Evolutionary conservation across 2,797 vertebrate genomes (phyloP).

Genomic region (Philypnodon macrostomus): DNA sequence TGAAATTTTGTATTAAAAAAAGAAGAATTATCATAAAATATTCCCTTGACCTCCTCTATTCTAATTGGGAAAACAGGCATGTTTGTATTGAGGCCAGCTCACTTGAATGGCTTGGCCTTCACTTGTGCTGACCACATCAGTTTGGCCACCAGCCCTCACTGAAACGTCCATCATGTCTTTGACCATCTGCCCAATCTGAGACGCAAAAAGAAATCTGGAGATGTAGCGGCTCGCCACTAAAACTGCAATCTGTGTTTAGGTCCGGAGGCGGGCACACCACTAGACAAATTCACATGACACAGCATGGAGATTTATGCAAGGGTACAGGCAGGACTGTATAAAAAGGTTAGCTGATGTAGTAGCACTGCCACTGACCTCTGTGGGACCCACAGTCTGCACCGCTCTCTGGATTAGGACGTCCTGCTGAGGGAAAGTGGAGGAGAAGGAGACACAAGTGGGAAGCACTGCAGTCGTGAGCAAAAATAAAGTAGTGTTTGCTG

Average conservation of each 20-base stretch:
- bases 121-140: constrained; percentile 53
- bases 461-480: constrained; percentile 14
- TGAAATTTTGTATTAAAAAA: too few relatives aligned
- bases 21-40: too few relatives aligned
- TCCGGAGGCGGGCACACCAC: constrained; percentile 57
- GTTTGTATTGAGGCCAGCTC: constrained; percentile 28
- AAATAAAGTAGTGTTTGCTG: constrained; percentile 25
- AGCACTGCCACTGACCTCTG: constrained; percentile 59
- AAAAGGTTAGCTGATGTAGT: constrained; percentile 50
- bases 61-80: constrained; percentile 30
- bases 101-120: constrained; percentile 52
- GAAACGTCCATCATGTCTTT: constrained; percentile 39
- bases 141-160: constrained; percentile 46
- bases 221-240: constrained; percentile 66
- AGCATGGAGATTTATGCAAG: constrained; percentile 71
- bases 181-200: constrained; percentile 49
- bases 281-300: constrained; percentile 72
- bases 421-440: constrained; percentile 49
- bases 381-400: constrained; percentile 36
- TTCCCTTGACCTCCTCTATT: constrained; percentile 10
- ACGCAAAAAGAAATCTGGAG: constrained; percentile 64
- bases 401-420: constrained; percentile 37
- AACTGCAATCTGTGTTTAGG: constrained; percentile 69
- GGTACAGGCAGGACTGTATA: constrained; percentile 36
- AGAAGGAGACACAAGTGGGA: constrained; percentile 41